Percentiles rank a stretch among this genome's conserved stretches.
Conservation (phyloP, 2,888 invertebrate species). For the Tubiluchus corallicola region DNA sequence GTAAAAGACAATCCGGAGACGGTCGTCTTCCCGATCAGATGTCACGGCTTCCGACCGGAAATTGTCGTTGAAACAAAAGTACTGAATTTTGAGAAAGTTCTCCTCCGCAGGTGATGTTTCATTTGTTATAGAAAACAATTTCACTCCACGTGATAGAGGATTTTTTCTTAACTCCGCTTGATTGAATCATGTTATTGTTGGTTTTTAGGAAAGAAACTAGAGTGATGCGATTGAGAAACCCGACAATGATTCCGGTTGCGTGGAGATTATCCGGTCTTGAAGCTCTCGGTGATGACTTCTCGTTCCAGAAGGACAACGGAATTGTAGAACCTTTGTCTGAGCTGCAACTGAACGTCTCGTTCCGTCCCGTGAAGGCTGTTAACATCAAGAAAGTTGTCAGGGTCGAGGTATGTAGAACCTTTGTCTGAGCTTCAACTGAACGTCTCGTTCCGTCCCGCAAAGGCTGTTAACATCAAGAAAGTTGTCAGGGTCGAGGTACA, state of each 20-base stretch:
- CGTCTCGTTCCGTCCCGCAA: slow-evolving; percentile 29
- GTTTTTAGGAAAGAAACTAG: slow-evolving; percentile 29
- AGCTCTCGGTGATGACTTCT: slow-evolving; percentile 30
- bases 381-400: slow-evolving; percentile 26
- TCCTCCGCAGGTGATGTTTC: slow-evolving; percentile 29
- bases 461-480: slow-evolving; percentile 26
- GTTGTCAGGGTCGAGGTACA: slow-evolving; percentile 26
- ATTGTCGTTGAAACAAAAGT: slow-evolving; percentile 28
- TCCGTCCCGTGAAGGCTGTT: slow-evolving; percentile 28
- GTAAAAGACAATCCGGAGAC: slow-evolving; percentile 31
- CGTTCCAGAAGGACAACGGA: slow-evolving; percentile 26
- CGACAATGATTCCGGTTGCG: slow-evolving; percentile 27
- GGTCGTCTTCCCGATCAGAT: slow-evolving; percentile 26
- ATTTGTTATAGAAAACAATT: too few relatives aligned
- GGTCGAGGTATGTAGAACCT: slow-evolving; percentile 26
- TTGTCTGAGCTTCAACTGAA: slow-evolving; percentile 27
- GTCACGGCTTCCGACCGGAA: slow-evolving; percentile 28
- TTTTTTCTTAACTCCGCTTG: too few relatives aligned
- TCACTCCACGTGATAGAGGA: too few relatives aligned
- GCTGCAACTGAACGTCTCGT: slow-evolving; percentile 27
- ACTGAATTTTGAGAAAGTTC: slow-evolving; percentile 29
- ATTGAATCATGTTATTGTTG: too few relatives aligned
- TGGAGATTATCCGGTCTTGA: slow-evolving; percentile 30
- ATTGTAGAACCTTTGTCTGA: slow-evolving; percentile 27
- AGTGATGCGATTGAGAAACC: slow-evolving; percentile 27